Conservation (phyloP, 2,113 vertebrate genomes). For the Leptobrachium leishanense region DNA sequence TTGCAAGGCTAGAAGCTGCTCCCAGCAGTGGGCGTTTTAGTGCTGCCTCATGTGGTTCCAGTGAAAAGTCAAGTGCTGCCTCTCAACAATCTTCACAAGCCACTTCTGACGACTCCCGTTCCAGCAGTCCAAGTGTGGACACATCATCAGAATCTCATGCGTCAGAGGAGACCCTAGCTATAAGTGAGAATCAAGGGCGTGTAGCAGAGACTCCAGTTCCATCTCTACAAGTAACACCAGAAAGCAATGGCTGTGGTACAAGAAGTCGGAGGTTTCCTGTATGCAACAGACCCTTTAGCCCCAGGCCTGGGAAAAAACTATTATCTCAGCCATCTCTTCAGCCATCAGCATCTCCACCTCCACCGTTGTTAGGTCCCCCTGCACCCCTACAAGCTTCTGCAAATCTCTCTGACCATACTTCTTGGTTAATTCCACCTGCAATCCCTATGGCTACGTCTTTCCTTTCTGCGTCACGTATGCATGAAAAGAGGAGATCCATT, state of each 20-base stretch:
- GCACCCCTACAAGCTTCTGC: conserved; percentile 74
- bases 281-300: conserved; percentile 69
- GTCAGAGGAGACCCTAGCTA: conserved; percentile 86
- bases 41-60: conserved; percentile 88
- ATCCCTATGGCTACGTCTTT: conserved; percentile 80
- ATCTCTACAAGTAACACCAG: conserved; percentile 77
- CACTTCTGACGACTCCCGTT: conserved; percentile 93
- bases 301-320: conserved; percentile 76
- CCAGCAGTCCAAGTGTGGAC: conserved; percentile 92
- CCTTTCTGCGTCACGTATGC: conserved; percentile 75
- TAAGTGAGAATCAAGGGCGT: conserved; percentile 79
- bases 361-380: conserved; percentile 82
- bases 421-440: conserved; percentile 90
- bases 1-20: conserved; percentile 81
- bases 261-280: conserved; percentile 78
- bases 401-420: conserved; percentile 80
- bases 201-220: conserved; percentile 75
- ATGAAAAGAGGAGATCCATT: conserved; percentile 92
- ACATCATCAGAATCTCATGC: conserved; percentile 95
- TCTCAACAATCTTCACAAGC: conserved; percentile 96
- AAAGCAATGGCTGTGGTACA: conserved; percentile 61
- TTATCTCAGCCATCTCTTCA: conserved; percentile 74
- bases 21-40: conserved; percentile 85
- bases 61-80: conserved; percentile 82
- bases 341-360: conserved; percentile 90